Evolutionary conservation across 2,113 vertebrate genomes (phyloP).

Genomic region (Alouatta palliata): DNA sequence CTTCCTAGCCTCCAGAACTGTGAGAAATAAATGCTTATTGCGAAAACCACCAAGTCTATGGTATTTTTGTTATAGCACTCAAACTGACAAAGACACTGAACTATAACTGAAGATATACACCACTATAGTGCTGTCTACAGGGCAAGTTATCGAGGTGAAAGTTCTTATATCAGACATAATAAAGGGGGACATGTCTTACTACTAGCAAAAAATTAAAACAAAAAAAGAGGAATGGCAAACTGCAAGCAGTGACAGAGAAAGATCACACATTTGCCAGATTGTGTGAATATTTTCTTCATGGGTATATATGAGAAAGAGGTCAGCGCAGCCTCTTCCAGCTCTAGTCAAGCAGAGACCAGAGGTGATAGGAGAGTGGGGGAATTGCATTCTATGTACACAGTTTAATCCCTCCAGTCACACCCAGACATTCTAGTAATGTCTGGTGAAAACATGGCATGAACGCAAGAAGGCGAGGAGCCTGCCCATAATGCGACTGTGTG

Average conservation of each 20-base stretch:
- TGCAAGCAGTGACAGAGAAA: neutral
- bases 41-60: neutral
- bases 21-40: neutral
- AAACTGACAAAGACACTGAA: neutral
- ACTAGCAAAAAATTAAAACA: neutral
- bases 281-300: neutral
- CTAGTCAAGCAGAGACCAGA: neutral
- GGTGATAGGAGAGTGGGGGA: neutral
- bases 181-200: neutral
- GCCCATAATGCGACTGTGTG: neutral
- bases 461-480: accelerated
- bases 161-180: neutral
- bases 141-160: neutral
- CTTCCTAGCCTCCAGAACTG: neutral
- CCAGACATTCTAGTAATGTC: too few species aligned
- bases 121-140: neutral
- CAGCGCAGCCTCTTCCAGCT: accelerated
- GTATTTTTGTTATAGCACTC: neutral
- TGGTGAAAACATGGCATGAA: accelerated
- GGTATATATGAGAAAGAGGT: neutral
- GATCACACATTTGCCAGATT: neutral
- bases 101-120: neutral
- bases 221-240: neutral
- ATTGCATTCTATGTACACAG: accelerated
- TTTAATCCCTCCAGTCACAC: neutral